Base-by-base conservation (phyloP, 2,797 vertebrate species). In the Syngnathus rostellatus region DNA sequence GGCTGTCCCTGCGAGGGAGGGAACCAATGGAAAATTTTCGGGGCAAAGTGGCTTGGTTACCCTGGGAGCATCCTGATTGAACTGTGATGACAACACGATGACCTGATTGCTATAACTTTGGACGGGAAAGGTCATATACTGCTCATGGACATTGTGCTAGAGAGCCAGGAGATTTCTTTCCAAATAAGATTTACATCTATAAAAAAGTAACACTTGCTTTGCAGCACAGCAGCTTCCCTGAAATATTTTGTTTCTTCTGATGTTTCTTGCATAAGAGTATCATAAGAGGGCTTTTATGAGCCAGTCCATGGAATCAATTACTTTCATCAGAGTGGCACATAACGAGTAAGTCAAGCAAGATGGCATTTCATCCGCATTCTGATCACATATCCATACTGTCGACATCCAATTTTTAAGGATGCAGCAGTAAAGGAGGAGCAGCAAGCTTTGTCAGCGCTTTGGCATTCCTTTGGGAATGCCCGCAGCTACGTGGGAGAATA, bases 391-490 rank as follows among this genome's bases (percentile, higher is more conserved):
- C 60, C 60, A 23, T 23, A 62, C 12, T 31, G 60, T 45, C 17
- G 11, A 62, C 41, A 88, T 89, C 81, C 79, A 72, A 83, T 87
- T 89, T 45, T 87, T 86, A 84, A 86, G 82, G 78, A 80, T 87
- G 85, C 87, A 85, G 82, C 79, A 81, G 40, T 10, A n/a, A 19
- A 41, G 41, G 38, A 73, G 81, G 85, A 83, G 66, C 72, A 86
- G 89, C 85, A 75, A 86, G 89, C 83, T 73, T 70, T 69, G 83
- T 92, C 90, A 91, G 89, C 90, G 85, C 64, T 85, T 81, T 67
- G 81, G 85, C 77, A 54, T 79, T 88, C 85, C 84, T 84, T 65
- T 71, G 82, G 87, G 87, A 87, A 88, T 23, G 83, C 86, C 88
- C 86, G 70, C 75, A 81, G 81, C 79, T 76, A 66, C 78, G 77